A percentile compares a stretch with the other conserved stretches of the same genome.
phyloP scores from a whole-genome alignment of 1,140 invertebrate genomes.

The Leptonema lineaticorne region DNA sequence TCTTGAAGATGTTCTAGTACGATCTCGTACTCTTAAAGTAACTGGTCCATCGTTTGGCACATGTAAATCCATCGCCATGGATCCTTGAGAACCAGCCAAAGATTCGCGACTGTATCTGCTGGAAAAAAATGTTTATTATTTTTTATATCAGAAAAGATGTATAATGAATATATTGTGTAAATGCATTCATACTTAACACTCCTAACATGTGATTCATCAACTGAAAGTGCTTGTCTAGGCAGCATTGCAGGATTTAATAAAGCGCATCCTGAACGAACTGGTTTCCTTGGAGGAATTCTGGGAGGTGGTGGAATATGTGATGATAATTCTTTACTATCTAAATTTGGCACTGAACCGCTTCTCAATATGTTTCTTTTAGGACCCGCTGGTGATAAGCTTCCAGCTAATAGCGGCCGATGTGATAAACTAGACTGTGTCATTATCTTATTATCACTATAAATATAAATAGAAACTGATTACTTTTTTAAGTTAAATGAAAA shows the following conservation, averaged over 20 bases:
- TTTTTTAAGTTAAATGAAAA: neutral
- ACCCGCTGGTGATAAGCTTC: constrained; percentile 45
- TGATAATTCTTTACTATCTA: constrained; percentile 46
- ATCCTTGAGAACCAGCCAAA: constrained; percentile 64
- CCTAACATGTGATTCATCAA: constrained; percentile 60
- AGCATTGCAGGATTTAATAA: constrained; percentile 55
- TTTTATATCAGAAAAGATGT: neutral
- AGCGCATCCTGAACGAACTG: constrained; percentile 45
- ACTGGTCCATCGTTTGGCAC: constrained; percentile 64
- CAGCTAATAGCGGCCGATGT: constrained; percentile 20
- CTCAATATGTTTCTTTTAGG: constrained; percentile 46
- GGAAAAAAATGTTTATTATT: constrained; percentile 29
- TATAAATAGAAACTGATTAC: neutral
- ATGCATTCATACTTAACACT: constrained; percentile 40
- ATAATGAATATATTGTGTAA: constrained; percentile 20
- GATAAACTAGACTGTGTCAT: constrained; percentile 15
- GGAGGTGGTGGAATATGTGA: constrained; percentile 45
- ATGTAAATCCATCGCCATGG: constrained; percentile 73
- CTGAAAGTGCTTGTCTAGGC: constrained; percentile 66
- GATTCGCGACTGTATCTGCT: constrained; percentile 55
- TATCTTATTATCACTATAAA: constrained; percentile 18
- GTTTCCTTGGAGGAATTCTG: constrained; percentile 36
- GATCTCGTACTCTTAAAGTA: constrained; percentile 67
- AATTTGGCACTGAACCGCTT: constrained; percentile 51
- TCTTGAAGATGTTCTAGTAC: constrained; percentile 34